Base-by-base conservation (phyloP, 2,113 vertebrate species). In the Platysternon megacephalum region DNA sequence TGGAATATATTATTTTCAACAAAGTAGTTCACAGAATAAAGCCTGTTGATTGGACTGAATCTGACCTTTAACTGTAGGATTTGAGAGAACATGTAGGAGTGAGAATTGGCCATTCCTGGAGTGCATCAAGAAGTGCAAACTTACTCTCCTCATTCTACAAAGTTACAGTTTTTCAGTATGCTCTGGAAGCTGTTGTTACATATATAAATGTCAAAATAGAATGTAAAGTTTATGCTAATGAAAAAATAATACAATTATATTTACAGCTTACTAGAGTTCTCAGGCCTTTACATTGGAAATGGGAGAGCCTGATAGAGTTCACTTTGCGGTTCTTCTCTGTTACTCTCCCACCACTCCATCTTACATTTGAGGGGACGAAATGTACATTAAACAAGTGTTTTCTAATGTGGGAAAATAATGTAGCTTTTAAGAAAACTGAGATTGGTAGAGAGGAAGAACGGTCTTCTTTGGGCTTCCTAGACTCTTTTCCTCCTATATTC, bases 321-420 rank as follows among this genome's bases (percentile, higher is more conserved):
- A n/a, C 14, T 9, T 16, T 58, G 53, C 42, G 39, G 13, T 11
- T 4, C 28, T 35, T 84, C n/a, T 53, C 68, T 11, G 8, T 5
- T 2, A 48, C 42, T 1, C 0, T 0, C 42, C 4, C 7, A 0
- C 1, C 46, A 26, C 53, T 6, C 11, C 16, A 14, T 39, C 4
- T 17, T 9, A 55, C 10, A 21, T 14, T 21, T 84, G 1, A 32
- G 89, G 22, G 46, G 61, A 19, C 0, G 24, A 85, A 61, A 2
- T 58, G 10, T 22, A 28, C 9, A 58, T 6, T 4, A 11, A 0
- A 32, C 65, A 42, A 1, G 32, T 1, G 46, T 53, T 39, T 26
- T 78, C 39, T 39, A 48, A 88, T 0, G 58, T 12, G 4, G 21
- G 13, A 26, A 44, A 76, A 17, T 6, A 5, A 28, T 3, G 4